These are phyloP conservation scores for Noctua janthina DNA, from an alignment of 2,888 invertebrate species.

Conservation along the genomic window DNA sequence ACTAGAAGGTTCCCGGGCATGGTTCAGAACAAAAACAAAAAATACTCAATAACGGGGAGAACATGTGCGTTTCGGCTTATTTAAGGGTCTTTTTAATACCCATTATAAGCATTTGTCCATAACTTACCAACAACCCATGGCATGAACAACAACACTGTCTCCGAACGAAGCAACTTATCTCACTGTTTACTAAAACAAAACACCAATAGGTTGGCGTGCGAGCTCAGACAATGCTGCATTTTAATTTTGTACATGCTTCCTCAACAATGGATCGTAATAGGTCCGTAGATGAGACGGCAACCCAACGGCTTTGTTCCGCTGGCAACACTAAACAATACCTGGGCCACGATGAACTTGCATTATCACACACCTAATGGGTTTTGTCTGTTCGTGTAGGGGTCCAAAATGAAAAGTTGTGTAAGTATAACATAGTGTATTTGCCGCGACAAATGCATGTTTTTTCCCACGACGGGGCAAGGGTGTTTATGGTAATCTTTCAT, in stretches of 20 bases:
- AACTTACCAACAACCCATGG: constrained; percentile 10
- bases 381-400: constrained; percentile 81
- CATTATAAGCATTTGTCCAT: not conserved
- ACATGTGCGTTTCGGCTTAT: too few species aligned
- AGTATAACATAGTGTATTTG: constrained; percentile 70
- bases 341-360: constrained; percentile 87
- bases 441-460: constrained; percentile 82
- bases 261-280: constrained; percentile 88
- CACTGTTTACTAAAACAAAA: constrained; percentile 78
- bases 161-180: constrained; percentile 59
- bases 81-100: too few species aligned
- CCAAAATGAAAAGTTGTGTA: constrained; percentile 80
- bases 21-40: too few species aligned
- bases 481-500: constrained; percentile 72
- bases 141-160: constrained; percentile 30
- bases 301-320: constrained; percentile 83
- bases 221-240: constrained; percentile 87
- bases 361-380: constrained; percentile 89
- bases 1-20: too few species aligned
- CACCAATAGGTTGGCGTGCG: constrained; percentile 75
- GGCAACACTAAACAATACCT: constrained; percentile 89
- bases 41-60: too few species aligned
- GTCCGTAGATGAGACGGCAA: constrained; percentile 86
- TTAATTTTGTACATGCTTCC: constrained; percentile 87
- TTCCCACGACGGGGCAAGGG: constrained; percentile 78